Evolutionary conservation across 2,113 vertebrate species (phyloP), one percentile per base, ranked within the genome.

Genomic region (Dunckerocampus dactyliophorus): DNA sequence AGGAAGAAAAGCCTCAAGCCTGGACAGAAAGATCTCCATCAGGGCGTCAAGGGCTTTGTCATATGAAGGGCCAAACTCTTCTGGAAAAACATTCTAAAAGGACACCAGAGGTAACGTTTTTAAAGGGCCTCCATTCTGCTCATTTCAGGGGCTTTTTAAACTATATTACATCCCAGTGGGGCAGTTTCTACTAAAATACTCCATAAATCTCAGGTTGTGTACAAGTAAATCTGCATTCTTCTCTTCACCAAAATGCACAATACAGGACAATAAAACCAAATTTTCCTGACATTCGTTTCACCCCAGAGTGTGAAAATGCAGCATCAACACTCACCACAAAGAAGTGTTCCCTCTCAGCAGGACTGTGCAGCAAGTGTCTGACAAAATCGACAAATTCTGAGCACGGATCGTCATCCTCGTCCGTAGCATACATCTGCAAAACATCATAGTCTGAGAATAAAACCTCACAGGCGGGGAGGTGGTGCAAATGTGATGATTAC

Each of bases 31-130:
- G 59, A 87, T 80, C 58, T 82, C 88, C 62, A 90, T 82, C 21
- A 93, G 63, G 31, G 69, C 75, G 49, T 86, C 74, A 49, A 92
- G 71, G 4, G 80, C 84, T 3, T 59, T 34, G 46, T 91, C 49
- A 47, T 90, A 93, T 1, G 39, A 16, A 16, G 88, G 79, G 17
- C 92, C 91, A 59, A 92, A 93, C 6, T 92, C 85, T 15, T 74
- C 74, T 59, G 82, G 78, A 54, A 89, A 88, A 21, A 77, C 71
- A 14, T 77, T 83, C 92, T 93, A 53, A 48, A 69, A 34, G 31
- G 24, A 51, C 3, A 64, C 1, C 37, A 42, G 1, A 16, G 3
- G 12, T 10, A 31, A 22, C 31, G 11, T 3, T 15, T 37, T 43
- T 11, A 43, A 34, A 34, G 31, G 7, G 31, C 1, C 4, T 8